These are phyloP conservation scores for Eudyptes chrysolophus DNA, from an alignment of 2,113 vertebrate genomes.

Conservation along the genomic window DNA sequence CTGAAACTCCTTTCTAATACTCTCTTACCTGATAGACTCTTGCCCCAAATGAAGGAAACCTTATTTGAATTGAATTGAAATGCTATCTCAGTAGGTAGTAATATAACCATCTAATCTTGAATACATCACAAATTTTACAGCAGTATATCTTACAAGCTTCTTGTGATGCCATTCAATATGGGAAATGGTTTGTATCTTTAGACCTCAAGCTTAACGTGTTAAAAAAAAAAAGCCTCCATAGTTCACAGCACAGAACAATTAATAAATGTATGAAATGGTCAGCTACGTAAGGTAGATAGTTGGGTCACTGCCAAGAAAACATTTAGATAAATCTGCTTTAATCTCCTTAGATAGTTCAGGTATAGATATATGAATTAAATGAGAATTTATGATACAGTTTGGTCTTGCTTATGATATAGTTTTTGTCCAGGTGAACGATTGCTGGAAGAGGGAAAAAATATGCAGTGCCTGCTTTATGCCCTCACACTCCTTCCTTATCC, in stretches of 20 bases:
- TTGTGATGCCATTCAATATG: not conserved
- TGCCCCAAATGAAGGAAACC: not conserved
- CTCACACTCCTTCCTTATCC: not conserved
- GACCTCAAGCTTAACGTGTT: not conserved
- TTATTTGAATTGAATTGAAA: not conserved
- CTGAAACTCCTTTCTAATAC: not conserved
- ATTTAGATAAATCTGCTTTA: not conserved
- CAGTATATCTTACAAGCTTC: not conserved
- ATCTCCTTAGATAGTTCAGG: not conserved
- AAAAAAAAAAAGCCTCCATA: not conserved
- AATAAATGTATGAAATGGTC: not conserved
- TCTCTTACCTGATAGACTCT: not conserved
- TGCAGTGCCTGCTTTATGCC: not conserved
- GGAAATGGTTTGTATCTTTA: not conserved
- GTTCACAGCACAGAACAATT: not conserved
- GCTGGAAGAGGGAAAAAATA: not conserved
- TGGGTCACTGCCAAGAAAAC: not conserved
- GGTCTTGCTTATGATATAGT: not conserved
- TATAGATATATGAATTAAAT: not conserved
- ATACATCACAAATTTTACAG: not conserved
- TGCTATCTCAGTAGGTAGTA: rapidly evolving
- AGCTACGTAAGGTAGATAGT: not conserved
- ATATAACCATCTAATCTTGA: not conserved
- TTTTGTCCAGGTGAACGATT: not conserved
- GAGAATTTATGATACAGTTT: not conserved